Evolutionary conservation across 2,888 invertebrate genomes (phyloP).

Genomic region (Epirrhoe tristata): DNA sequence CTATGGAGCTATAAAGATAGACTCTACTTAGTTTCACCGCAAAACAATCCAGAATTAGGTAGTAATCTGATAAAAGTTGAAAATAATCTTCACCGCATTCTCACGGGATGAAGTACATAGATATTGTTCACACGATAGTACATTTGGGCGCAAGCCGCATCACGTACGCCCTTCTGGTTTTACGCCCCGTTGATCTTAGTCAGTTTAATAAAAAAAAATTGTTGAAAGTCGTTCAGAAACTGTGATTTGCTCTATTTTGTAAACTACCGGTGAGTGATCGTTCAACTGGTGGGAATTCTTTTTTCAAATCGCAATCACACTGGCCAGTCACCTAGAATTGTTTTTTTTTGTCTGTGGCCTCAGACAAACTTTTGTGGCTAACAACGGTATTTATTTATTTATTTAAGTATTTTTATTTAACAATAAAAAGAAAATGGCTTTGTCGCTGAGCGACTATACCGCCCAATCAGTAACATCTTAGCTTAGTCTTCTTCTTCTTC

Average conservation of each 20-base stretch:
- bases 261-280: conserved; percentile 46
- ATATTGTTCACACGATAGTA: conserved; percentile 64
- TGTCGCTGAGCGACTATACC: too few relatives aligned
- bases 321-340: conserved; percentile 28
- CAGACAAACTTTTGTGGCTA: not conserved
- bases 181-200: conserved; percentile 72
- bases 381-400: not conserved
- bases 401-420: too few relatives aligned
- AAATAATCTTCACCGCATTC: conserved; percentile 66
- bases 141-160: conserved; percentile 62
- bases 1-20: not conserved
- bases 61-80: conserved; percentile 50
- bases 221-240: conserved; percentile 49
- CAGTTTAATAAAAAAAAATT: conserved; percentile 51
- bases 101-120: conserved; percentile 57
- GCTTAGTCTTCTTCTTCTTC: too few relatives aligned
- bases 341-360: not conserved
- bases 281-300: conserved; percentile 53
- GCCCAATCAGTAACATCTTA: too few relatives aligned
- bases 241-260: conserved; percentile 50
- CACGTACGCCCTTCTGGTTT: conserved; percentile 75
- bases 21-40: conserved; percentile 28
- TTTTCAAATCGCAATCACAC: conserved; percentile 42
- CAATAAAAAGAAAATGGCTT: too few relatives aligned
- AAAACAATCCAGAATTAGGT: conserved; percentile 35